These are phyloP conservation scores for Drosophila teissieri DNA, from an alignment of 1,140 invertebrate species.

Conservation along the genomic window DNA sequence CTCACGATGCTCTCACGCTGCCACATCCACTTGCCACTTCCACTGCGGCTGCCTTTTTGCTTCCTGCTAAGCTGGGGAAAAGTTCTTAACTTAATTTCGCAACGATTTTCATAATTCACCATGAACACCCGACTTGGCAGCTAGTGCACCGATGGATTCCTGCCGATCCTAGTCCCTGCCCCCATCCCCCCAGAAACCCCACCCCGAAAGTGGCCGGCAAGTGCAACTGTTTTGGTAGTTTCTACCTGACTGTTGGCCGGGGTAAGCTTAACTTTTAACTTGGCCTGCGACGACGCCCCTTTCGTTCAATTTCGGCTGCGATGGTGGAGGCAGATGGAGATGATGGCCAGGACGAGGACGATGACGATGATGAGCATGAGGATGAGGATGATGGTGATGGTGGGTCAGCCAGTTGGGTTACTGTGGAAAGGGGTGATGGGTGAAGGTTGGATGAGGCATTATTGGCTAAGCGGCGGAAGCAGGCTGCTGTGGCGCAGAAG, in stretches of 20 bases:
- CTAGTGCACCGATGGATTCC: slow-evolving; percentile 48
- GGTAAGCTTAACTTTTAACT: slow-evolving; percentile 36
- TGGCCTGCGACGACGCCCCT: slow-evolving; percentile 59
- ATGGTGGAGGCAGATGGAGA: slow-evolving; percentile 29
- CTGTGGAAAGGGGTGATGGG: slow-evolving; percentile 28
- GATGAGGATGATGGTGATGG: slow-evolving; percentile 10
- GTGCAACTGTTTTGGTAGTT: slow-evolving; percentile 79
- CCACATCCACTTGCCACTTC: slow-evolving; percentile 19
- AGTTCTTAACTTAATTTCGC: slow-evolving; percentile 82
- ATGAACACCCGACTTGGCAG: slow-evolving; percentile 61
- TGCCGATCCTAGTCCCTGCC: slow-evolving; percentile 2
- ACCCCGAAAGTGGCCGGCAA: slow-evolving; percentile 28
- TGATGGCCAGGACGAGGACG: slow-evolving; percentile 14
- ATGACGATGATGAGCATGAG: background rate
- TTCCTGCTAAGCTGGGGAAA: slow-evolving; percentile 41
- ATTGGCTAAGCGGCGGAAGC: slow-evolving; percentile 62
- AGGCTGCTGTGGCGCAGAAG: slow-evolving; percentile 42
- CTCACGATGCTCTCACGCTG: slow-evolving; percentile 30
- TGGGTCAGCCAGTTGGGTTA: slow-evolving; percentile 20
- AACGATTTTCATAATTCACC: slow-evolving; percentile 84
- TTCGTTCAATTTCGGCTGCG: slow-evolving; percentile 68
- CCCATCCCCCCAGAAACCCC: background rate
- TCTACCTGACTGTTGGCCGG: slow-evolving; percentile 32
- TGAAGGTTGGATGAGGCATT: slow-evolving; percentile 42
- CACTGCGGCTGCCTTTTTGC: slow-evolving; percentile 37